phyloP scores from a whole-genome alignment of 2,113 vertebrate genomes.

The Gasterosteus nipponicus region DNA sequence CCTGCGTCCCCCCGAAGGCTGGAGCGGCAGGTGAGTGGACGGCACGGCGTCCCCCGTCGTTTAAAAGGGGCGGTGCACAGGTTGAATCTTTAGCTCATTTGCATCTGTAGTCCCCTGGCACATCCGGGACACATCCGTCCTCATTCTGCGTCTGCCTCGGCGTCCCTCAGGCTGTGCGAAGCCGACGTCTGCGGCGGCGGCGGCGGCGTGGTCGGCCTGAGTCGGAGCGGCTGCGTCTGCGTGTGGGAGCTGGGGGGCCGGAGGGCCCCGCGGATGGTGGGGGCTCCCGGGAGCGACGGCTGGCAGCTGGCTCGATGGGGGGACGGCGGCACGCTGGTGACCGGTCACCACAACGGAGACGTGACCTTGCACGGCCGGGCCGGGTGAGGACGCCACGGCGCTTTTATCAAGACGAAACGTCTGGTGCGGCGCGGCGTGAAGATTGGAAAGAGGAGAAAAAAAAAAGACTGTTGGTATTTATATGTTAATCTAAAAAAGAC shows the following conservation, averaged over 20 bases:
- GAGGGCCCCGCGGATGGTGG: background rate
- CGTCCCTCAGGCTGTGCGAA: constrained; percentile 59
- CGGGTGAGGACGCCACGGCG: background rate
- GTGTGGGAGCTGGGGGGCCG: constrained; percentile 61
- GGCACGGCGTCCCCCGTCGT: too few relatives aligned
- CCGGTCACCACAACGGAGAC: constrained; percentile 69
- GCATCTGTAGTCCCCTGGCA: too few relatives aligned
- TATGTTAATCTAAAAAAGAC: too few relatives aligned
- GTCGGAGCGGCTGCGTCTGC: constrained; percentile 61
- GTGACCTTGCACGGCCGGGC: constrained; percentile 52
- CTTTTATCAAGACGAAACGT: constrained; percentile 9
- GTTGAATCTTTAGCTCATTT: background rate
- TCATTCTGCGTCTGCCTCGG: background rate
- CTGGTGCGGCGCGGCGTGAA: background rate
- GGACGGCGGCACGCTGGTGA: constrained; percentile 44
- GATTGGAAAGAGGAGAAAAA: constrained; percentile 15
- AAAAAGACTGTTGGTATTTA: background rate
- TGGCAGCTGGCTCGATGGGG: constrained; percentile 76
- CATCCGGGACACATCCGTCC: too few relatives aligned
- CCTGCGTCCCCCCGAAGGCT: constrained; percentile 56
- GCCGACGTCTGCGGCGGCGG: constrained; percentile 37
- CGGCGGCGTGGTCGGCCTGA: constrained; percentile 60
- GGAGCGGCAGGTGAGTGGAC: constrained; percentile 70
- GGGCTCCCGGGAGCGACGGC: constrained; percentile 48
- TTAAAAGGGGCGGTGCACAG: too few relatives aligned